A percentile compares a stretch with the other conserved stretches of the same genome.
Evolutionary conservation across 2,888 invertebrate genomes (phyloP).

Genomic region (Amphipoea lucens): DNA sequence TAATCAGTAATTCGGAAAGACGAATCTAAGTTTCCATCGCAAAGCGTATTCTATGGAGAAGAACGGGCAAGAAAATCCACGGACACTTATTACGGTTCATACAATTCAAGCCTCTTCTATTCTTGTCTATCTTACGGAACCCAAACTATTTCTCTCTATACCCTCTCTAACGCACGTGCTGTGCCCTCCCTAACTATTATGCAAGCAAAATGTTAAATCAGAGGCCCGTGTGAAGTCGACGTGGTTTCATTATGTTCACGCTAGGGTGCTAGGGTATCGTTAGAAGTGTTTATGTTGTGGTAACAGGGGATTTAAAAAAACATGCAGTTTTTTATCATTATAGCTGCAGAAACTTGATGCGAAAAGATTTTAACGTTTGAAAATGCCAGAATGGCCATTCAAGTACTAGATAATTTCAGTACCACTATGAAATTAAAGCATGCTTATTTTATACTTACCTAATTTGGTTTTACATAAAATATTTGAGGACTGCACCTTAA

Average conservation of each 20-base stretch:
- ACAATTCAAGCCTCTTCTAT: neutral
- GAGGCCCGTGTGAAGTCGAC: conserved; percentile 37
- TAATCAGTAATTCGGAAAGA: too few relatives aligned
- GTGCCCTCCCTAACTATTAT: conserved; percentile 54
- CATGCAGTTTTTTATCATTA: neutral
- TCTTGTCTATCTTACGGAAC: conserved; percentile 19
- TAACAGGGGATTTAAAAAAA: neutral
- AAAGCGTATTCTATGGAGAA: too few relatives aligned
- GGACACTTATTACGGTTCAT: too few relatives aligned
- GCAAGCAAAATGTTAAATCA: conserved; percentile 55
- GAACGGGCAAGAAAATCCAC: too few relatives aligned
- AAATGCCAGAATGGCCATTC: neutral
- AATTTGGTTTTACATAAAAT: neutral
- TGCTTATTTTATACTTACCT: neutral
- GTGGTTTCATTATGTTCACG: conserved; percentile 42
- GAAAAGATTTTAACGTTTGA: neutral
- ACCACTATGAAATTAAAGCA: neutral
- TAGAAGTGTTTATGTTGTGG: neutral
- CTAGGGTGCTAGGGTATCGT: conserved; percentile 11
- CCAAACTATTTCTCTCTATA: conserved; percentile 38
- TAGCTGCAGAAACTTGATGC: neutral
- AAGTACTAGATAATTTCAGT: neutral
- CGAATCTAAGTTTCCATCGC: too few relatives aligned
- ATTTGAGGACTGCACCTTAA: neutral
- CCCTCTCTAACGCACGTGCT: conserved; percentile 52